Evolutionary conservation across 2,888 invertebrate species (phyloP).

Genomic region (Habrosyne pyritoides): DNA sequence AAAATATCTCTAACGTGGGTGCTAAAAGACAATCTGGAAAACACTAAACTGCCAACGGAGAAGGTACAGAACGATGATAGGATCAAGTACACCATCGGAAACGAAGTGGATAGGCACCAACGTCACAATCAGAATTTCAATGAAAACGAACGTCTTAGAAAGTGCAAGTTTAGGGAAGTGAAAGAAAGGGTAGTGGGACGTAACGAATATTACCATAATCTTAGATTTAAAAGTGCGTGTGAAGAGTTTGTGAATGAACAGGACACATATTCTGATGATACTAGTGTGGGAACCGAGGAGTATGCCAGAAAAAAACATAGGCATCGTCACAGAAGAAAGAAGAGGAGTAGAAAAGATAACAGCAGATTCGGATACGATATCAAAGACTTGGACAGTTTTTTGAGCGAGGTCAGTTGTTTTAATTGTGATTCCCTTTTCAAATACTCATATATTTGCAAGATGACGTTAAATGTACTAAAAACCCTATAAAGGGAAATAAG

Average conservation of each 20-base stretch:
- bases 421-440: background rate
- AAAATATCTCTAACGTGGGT: conserved; percentile 91
- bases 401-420: conserved; percentile 85
- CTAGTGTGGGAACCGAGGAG: conserved; percentile 71
- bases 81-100: conserved; percentile 38
- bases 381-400: conserved; percentile 90
- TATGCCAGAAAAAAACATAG: conserved; percentile 71
- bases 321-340: conserved; percentile 76
- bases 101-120: conserved; percentile 46
- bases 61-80: conserved; percentile 45
- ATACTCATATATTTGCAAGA: background rate
- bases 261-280: conserved; percentile 64
- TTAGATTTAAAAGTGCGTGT: conserved; percentile 68
- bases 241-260: conserved; percentile 68
- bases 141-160: conserved; percentile 56
- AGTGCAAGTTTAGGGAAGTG: conserved; percentile 54
- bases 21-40: conserved; percentile 85
- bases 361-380: conserved; percentile 90
- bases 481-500: conserved; percentile 12
- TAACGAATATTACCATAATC: conserved; percentile 77
- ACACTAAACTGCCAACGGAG: conserved; percentile 49
- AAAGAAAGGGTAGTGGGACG: conserved; percentile 68
- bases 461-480: too few species aligned
- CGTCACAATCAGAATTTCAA: conserved; percentile 45
- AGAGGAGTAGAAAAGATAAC: conserved; percentile 43